Evolutionary conservation across 2,888 invertebrate genomes (phyloP), one percentile per base, ranked within the genome.

Genomic region (Agriotes lineatus): DNA sequence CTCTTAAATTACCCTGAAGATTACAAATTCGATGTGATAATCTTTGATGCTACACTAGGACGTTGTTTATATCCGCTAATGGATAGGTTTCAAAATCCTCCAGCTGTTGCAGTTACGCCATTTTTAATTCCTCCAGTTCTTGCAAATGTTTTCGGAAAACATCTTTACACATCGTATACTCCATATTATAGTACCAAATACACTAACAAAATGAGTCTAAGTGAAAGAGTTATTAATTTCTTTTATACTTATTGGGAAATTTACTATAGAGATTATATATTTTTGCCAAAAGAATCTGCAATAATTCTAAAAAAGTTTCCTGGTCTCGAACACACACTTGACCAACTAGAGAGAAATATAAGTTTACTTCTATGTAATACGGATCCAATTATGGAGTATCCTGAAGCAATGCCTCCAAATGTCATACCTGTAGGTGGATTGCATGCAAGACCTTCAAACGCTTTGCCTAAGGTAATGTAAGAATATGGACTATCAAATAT

Each of bases 361-460:
- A 75, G 77, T n/a, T n/a, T n/a, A n/a, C n/a, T n/a, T n/a, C n/a
- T n/a, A n/a, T n/a, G n/a, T n/a, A n/a, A n/a, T n/a, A n/a, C n/a
- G n/a, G n/a, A n/a, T n/a, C n/a, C n/a, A n/a, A n/a, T n/a, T n/a
- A n/a, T n/a, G n/a, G n/a, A n/a, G n/a, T n/a, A n/a, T n/a, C n/a
- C n/a, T n/a, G n/a, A n/a, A n/a, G n/a, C n/a, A n/a, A n/a, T n/a
- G n/a, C n/a, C n/a, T n/a, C n/a, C n/a, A n/a, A n/a, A n/a, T n/a
- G n/a, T n/a, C n/a, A n/a, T n/a, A n/a, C 10, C 58, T 83, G 22
- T 62, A 80, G 2, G 67, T 84, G 25, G 68, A 78, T 0, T 82
- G 83, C 72, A 74, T 75, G 22, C 22, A 72, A 68, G 68, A 72
- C 45, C 20, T 72, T 12, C 1, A 56, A 62, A 58, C 74, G 19